Base-by-base conservation (phyloP, 2,888 invertebrate species). In the Allacma fusca region DNA sequence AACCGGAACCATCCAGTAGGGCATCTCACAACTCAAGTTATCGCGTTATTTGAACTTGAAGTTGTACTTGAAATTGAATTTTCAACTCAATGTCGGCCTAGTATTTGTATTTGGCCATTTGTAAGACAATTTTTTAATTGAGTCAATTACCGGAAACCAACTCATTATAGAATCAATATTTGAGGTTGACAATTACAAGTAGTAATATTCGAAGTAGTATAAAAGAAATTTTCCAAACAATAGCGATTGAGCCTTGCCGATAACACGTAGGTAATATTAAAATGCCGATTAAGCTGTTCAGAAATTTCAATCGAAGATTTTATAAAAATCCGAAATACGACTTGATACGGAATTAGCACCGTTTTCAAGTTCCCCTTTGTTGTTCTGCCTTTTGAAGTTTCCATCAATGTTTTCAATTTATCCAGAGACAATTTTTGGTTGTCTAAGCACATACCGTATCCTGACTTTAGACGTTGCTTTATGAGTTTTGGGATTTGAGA, bases 141-240 rank as follows among this genome's bases (percentile, higher is more conserved):
- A n/a, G n/a, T n/a, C n/a, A n/a, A n/a, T n/a, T n/a, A n/a, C n/a
- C n/a, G n/a, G n/a, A n/a, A n/a, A n/a, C n/a, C n/a, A n/a, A n/a
- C n/a, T n/a, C n/a, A n/a, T n/a, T n/a, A n/a, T n/a, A n/a, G n/a
- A n/a, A n/a, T n/a, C n/a, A n/a, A n/a, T n/a, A n/a, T n/a, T n/a
- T n/a, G n/a, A n/a, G n/a, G n/a, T n/a, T n/a, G n/a, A n/a, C n/a
- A n/a, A n/a, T n/a, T n/a, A n/a, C n/a, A n/a, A n/a, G n/a, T n/a
- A n/a, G n/a, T n/a, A n/a, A n/a, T n/a, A n/a, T n/a, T n/a, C n/a
- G n/a, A n/a, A n/a, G n/a, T n/a, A n/a, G n/a, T n/a, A n/a, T n/a
- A 75, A 68, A 78, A 78, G 13, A 78, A 75, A 64, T 59, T 69
- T 44, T 78, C 78, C 13, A 78, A 21, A n/a, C n/a, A 44, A 50